Base-by-base conservation (phyloP, 2,888 invertebrate species). In the Panopea generosa region DNA sequence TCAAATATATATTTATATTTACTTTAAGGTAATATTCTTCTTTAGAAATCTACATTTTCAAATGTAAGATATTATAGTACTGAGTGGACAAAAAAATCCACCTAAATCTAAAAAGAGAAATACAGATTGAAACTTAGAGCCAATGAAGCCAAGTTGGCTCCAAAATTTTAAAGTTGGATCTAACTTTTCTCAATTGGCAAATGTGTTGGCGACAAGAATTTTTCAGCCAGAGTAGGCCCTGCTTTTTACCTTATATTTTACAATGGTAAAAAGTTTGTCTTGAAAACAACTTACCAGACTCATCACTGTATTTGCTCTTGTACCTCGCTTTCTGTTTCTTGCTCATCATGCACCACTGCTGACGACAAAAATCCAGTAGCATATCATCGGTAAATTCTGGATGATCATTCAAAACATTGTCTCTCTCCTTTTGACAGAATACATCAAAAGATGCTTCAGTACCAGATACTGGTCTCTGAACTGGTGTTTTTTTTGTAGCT, bases 341-440 rank as follows among this genome's bases (percentile, higher is more conserved):
- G 40, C 84, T 85, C 88, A 91, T 87, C 71, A 86, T 77, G 57
- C 84, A 84, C 91, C 91, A 91, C 67, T 90, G 87, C 61, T 87
- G 86, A 52, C 86, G 69, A 47, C 91, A 82, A 52, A 84, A 85
- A 59, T 89, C 86, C 20, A 85, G 78, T 7, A 93, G 74, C 65
- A 83, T 83, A 0, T 82, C 83, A 7, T 89, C 89, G 24, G 84
- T 84, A 70, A 87, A 89, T 7, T 87, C 88, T 6, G 92, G 90
- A 71, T 92, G 90, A 49, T 91, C 89, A 24, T 79, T 78, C n/a
- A 84, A 69, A 18, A 91, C 87, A 60, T 78, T 79, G 18, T 89
- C 89, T 6, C 87, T 68, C 67, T 89, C 87, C 66, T 90, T 90
- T 63, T 88, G 83, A 81, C 87, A 89, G 79, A 90, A 92, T 11